phyloP scores from a whole-genome alignment of 1,140 invertebrate genomes.

The Conus betulinus region DNA sequence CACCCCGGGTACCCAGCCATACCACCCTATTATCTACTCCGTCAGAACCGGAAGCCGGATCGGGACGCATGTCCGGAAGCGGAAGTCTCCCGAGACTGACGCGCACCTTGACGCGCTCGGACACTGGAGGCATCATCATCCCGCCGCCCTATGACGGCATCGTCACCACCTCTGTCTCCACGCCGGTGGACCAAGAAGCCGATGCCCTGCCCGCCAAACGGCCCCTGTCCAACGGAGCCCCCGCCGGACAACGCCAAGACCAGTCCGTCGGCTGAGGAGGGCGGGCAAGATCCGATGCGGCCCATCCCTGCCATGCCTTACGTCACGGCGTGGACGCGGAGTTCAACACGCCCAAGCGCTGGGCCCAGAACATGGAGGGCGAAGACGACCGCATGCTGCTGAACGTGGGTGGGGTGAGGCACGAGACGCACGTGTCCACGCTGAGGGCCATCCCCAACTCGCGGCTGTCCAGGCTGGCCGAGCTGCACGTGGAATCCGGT shows the following conservation, averaged over 20 bases:
- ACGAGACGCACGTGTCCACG: conserved; percentile 91
- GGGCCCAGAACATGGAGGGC: background rate
- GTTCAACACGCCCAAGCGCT: conserved; percentile 30
- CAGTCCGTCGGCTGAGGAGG: background rate
- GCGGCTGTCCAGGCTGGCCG: conserved; percentile 67
- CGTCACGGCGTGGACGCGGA: conserved; percentile 29
- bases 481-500: conserved; percentile 59
- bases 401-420: conserved; percentile 97
- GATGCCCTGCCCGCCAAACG: background rate
- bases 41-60: background rate
- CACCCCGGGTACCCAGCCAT: background rate
- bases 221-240: background rate
- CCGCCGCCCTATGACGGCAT: background rate
- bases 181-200: background rate
- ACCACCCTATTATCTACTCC: conserved; percentile 4
- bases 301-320: conserved; percentile 3
- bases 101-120: background rate
- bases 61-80: background rate
- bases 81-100: background rate
- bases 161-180: background rate
- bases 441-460: conserved; percentile 72
- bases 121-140: background rate
- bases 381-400: conserved; percentile 83
- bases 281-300: background rate
- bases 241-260: background rate